phyloP scores from a whole-genome alignment of 2,113 vertebrate genomes.

The Lepus timidus region DNA sequence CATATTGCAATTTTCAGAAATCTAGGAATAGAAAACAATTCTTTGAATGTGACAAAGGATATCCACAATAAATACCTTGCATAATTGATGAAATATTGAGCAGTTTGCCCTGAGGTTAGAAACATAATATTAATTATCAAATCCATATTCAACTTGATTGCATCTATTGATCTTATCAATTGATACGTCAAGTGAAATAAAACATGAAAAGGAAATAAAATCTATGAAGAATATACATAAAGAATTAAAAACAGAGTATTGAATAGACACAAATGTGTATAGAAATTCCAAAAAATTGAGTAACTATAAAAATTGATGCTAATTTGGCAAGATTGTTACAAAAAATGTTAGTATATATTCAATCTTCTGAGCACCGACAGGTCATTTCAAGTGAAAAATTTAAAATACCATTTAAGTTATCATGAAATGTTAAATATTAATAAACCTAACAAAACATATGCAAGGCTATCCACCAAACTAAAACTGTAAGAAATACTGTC shows the following conservation, averaged over 20 bases:
- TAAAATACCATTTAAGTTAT: neutral
- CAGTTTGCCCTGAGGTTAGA: neutral
- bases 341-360: neutral
- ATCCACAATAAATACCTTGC: neutral
- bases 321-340: neutral
- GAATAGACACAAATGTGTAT: neutral
- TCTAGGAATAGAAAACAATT: neutral
- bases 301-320: neutral
- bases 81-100: neutral
- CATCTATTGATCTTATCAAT: neutral
- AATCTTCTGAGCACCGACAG: neutral
- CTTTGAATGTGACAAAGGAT: neutral
- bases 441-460: neutral
- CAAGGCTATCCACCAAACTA: neutral
- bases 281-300: neutral
- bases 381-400: neutral
- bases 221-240: neutral
- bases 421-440: neutral
- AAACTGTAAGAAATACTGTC: neutral
- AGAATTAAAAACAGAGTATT: neutral
- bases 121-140: neutral
- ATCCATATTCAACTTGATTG: neutral
- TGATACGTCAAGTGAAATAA: neutral
- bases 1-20: neutral
- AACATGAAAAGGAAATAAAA: conserved; percentile 11